Evolutionary conservation across 2,797 vertebrate species (phyloP), one percentile per base, ranked within the genome.

Genomic region (Telmatherina bonti): DNA sequence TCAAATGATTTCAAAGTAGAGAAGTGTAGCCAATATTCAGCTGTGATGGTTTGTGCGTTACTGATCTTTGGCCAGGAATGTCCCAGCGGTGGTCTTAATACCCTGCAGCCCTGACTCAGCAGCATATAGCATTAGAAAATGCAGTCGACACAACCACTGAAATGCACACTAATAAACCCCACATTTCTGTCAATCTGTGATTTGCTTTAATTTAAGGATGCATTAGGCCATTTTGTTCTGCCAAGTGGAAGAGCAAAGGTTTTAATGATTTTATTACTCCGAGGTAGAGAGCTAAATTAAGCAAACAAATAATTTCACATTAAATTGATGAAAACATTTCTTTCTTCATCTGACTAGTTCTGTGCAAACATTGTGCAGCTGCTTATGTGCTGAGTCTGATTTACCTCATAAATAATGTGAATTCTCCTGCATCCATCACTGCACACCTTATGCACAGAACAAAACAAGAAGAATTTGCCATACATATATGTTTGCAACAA

Each of bases 31-130:
- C 33, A 68, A 52, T 33, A 59, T 76, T 55, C 33, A 62, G 52
- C 61, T 65, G 69, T 66, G 27, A 30, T 43, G 33, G 76, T 41
- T 69, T 64, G 29, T 36, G 35, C 13, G 35, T 36, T 36, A 12
- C 35, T 70, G 63, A 72, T 67, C 65, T 58, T 54, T 41, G 54
- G 62, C 57, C 64, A 35, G 63, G 55, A 16, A 62, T 33, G 54
- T 78, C 78, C 51, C 62, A 35, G 58, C 29, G 56, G 41, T 53
- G 31, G 33, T 72, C 4, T 65, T 45, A 53, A 72, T 75, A 63
- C 71, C 71, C 65, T 75, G 38, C 65, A 70, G 73, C 73, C 56
- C 72, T 62, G 72, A 84, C 22, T 89, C 63, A 82, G 83, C 64
- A 73, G 62, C 74, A 78, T 30, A 35, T 27, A 13, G 7, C 67